Conservation (phyloP, 64 coral and sea anemone species). For the Actinia equina region DNA sequence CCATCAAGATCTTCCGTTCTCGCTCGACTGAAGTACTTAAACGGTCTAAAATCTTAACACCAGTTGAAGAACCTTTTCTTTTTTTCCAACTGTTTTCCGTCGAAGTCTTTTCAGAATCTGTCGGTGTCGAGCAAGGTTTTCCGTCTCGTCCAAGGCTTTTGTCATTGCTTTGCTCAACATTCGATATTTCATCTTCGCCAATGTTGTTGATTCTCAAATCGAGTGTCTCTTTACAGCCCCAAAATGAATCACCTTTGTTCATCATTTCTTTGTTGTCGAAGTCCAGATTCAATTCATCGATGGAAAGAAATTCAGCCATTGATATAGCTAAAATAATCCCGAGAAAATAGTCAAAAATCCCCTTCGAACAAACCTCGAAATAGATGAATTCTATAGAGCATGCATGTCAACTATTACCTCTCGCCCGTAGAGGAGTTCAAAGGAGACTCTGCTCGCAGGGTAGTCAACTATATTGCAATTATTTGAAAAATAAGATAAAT, state of each 20-base stretch:
- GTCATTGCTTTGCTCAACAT: neutral
- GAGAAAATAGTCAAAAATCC: neutral
- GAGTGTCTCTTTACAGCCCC: neutral
- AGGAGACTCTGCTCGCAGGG: too few species aligned
- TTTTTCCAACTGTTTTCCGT: neutral
- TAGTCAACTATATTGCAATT: too few species aligned
- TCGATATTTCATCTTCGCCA: neutral
- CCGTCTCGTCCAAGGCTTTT: neutral
- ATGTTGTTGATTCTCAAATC: neutral
- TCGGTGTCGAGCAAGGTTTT: neutral
- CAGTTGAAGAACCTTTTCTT: neutral
- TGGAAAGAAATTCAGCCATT: constrained; percentile 1
- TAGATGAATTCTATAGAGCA: too few species aligned
- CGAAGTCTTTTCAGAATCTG: neutral
- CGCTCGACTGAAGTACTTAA: neutral
- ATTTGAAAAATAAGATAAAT: too few species aligned
- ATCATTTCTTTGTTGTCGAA: neutral
- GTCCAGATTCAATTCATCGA: constrained; percentile 10
- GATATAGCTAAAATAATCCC: neutral
- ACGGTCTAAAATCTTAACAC: neutral
- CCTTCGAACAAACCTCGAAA: neutral
- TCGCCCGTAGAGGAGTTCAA: too few species aligned
- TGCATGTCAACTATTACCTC: too few species aligned
- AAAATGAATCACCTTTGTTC: neutral
- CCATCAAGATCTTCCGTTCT: neutral